Conservation (phyloP, 2,888 invertebrate species). For the Chouioia cunea region DNA sequence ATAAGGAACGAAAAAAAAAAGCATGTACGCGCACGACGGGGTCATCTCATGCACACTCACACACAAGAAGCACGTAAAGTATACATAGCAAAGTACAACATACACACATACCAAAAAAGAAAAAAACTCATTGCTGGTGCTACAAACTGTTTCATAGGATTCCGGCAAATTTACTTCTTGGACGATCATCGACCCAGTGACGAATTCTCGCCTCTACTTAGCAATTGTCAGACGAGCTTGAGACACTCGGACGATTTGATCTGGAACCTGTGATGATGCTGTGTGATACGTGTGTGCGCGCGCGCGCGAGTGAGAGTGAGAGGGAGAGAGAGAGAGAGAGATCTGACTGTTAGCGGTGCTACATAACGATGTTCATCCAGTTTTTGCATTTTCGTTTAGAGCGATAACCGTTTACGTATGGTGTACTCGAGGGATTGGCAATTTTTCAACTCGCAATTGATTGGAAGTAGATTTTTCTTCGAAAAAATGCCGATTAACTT, state of each 20-base stretch:
- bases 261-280: slow-evolving; percentile 18
- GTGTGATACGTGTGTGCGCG: too few species aligned
- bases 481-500: too few species aligned
- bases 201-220: slow-evolving; percentile 37
- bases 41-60: not conserved
- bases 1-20: too few species aligned
- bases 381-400: not conserved
- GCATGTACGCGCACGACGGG: too few species aligned
- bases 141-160: slow-evolving; percentile 40
- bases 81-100: not conserved
- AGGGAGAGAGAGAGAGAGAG: not conserved
- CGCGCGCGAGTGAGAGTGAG: too few species aligned
- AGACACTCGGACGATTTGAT: slow-evolving; percentile 14
- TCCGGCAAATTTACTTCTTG: slow-evolving; percentile 2
- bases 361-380: not conserved
- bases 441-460: too few species aligned
- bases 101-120: not conserved
- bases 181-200: slow-evolving; percentile 3
- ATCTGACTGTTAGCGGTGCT: too few species aligned
- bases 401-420: too few species aligned
- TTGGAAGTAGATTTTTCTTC: too few species aligned
- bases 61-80: slow-evolving; percentile 7
- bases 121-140: slow-evolving; percentile 29
- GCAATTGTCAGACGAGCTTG: slow-evolving; percentile 1
- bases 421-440: too few species aligned